These are phyloP conservation scores for Cichlasoma orientale DNA, from an alignment of 2,797 vertebrate genomes.

Conservation along the genomic window DNA sequence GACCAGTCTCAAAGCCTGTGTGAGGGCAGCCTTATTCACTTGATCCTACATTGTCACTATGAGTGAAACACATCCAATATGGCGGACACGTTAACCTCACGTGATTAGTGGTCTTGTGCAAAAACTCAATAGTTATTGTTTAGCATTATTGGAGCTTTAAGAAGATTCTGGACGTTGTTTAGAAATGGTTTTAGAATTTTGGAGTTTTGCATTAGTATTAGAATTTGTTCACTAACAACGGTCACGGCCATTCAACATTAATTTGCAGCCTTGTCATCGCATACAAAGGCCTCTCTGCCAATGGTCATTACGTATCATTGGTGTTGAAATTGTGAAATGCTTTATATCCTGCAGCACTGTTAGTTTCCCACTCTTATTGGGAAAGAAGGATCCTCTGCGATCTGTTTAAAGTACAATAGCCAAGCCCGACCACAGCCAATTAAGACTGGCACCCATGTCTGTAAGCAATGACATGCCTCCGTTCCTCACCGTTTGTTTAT, in stretches of 20 bases:
- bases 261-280: not conserved
- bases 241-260: not conserved
- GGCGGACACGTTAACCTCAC: not conserved
- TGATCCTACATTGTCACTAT: not conserved
- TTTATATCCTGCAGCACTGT: not conserved
- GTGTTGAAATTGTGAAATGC: not conserved
- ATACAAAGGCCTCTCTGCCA: not conserved
- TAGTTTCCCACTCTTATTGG: not conserved
- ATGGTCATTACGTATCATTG: not conserved
- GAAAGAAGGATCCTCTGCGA: conserved; percentile 10
- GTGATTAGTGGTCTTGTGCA: not conserved
- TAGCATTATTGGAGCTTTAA: not conserved
- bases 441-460: conserved; percentile 54
- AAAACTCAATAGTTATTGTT: not conserved
- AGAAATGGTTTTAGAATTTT: not conserved
- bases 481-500: conserved; percentile 61
- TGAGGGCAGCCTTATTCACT: not conserved
- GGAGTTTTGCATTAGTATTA: not conserved
- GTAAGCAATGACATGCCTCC: conserved; percentile 57
- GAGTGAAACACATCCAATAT: not conserved
- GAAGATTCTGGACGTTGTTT: not conserved
- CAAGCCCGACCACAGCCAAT: conserved; percentile 51
- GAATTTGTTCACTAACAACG: not conserved
- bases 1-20: not conserved
- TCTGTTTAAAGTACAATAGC: conserved; percentile 34